Conservation (phyloP, 2,888 invertebrate genomes). For the Acleris cristana region DNA sequence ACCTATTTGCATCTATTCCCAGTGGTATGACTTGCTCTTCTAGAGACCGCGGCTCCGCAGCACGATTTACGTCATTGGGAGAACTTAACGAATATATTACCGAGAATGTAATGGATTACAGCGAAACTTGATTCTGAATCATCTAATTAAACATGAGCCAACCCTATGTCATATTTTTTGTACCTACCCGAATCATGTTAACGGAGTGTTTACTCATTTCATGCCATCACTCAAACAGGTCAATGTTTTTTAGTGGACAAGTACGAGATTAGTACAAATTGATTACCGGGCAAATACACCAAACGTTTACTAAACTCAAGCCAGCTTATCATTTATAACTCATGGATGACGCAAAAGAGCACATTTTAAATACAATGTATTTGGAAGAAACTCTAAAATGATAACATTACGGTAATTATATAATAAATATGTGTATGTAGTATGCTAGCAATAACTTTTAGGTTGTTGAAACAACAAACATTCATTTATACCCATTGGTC, state of each 20-base stretch:
- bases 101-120: conserved; percentile 23
- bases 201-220: conserved; percentile 1
- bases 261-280: no score
- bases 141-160: conserved; percentile 26
- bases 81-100: conserved; percentile 30
- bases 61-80: conserved; percentile 33
- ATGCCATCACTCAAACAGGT: conserved; percentile 8
- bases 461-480: no score
- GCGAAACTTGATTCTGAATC: conserved; percentile 25
- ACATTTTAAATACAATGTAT: no score
- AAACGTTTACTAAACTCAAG: no score
- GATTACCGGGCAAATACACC: no score
- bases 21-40: conserved; percentile 35
- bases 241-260: background rate
- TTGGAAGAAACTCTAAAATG: no score
- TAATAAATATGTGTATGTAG: no score
- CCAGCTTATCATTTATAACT: no score
- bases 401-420: no score
- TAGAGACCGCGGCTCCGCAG: conserved; percentile 5
- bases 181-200: background rate
- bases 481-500: no score
- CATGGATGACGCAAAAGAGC: no score
- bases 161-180: conserved; percentile 8
- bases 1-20: conserved; percentile 57
- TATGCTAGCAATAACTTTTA: no score